Conservation (phyloP, 2,797 vertebrate genomes). For the Clarias fuscus region DNA sequence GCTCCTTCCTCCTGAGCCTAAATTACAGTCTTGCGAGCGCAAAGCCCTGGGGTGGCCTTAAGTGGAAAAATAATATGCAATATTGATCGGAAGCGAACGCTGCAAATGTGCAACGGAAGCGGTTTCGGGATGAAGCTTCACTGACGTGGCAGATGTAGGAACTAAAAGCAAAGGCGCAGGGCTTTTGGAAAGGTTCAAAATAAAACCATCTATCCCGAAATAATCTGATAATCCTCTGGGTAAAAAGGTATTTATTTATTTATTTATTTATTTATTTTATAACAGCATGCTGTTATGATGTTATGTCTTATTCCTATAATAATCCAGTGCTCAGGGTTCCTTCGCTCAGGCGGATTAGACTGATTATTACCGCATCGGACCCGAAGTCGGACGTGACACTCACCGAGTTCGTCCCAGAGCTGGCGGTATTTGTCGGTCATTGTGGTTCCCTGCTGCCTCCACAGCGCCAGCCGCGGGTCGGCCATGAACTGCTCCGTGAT, state of each 20-base stretch:
- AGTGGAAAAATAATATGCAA: conserved; percentile 55
- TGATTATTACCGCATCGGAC: neutral
- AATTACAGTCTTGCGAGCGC: conserved; percentile 33
- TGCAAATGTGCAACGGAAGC: conserved; percentile 47
- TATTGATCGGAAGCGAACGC: conserved; percentile 54
- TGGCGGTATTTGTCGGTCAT: conserved; percentile 98
- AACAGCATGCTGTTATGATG: too few relatives aligned
- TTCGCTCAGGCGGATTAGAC: neutral
- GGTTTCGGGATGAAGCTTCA: neutral
- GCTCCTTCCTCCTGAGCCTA: conserved; percentile 30
- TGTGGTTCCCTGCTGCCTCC: conserved; percentile 96
- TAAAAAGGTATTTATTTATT: too few relatives aligned
- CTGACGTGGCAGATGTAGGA: too few relatives aligned
- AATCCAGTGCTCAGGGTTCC: neutral
- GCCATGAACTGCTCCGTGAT: conserved; percentile 98
- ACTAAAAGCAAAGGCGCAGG: neutral
- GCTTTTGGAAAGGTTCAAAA: neutral
- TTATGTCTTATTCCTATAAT: neutral
- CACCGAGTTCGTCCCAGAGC: conserved; percentile 97
- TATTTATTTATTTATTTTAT: neutral
- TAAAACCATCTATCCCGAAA: neutral
- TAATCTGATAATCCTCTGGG: neutral
- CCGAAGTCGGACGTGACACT: conserved; percentile 53
- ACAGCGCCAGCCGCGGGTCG: conserved; percentile 91
- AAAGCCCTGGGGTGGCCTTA: conserved; percentile 42